Evolutionary conservation across 53 echinoderm and acorn worm genomes (phyloP).

Genomic region (Patiria pectinifera): DNA sequence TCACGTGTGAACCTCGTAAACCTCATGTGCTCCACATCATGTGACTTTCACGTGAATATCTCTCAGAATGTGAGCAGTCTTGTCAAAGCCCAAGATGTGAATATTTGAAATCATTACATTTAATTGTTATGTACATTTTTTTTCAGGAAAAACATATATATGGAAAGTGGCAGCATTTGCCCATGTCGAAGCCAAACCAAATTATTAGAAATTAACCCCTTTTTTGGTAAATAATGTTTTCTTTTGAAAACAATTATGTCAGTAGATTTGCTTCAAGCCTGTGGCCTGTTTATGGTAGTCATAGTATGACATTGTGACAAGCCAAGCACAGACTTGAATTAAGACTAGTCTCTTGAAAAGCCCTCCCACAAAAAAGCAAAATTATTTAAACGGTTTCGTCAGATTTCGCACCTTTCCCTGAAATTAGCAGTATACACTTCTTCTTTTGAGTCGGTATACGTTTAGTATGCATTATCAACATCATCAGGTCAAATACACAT

Average conservation of each 20-base stretch:
- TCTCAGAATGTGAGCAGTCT: no score
- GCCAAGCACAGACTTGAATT: not conserved
- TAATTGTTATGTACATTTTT: no score
- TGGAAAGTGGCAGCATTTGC: no score
- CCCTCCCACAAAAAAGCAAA: not conserved
- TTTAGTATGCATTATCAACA: conserved; percentile 38
- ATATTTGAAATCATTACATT: no score
- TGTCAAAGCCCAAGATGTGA: no score
- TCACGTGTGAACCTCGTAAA: not conserved
- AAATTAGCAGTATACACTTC: not conserved
- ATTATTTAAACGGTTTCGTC: not conserved
- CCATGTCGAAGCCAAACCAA: no score
- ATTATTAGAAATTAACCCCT: no score
- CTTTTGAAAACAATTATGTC: no score
- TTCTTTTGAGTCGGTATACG: not conserved
- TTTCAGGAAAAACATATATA: no score
- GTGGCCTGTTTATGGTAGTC: not conserved
- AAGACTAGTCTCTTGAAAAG: not conserved
- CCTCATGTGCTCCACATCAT: not conserved
- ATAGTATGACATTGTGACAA: not conserved
- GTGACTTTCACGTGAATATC: not conserved
- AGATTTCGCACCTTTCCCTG: not conserved
- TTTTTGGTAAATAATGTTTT: no score
- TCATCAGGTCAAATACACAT: conserved; percentile 49
- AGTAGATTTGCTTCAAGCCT: no score